Base-by-base conservation (phyloP, 2,797 vertebrate species). In the Psittacula derbiana region DNA sequence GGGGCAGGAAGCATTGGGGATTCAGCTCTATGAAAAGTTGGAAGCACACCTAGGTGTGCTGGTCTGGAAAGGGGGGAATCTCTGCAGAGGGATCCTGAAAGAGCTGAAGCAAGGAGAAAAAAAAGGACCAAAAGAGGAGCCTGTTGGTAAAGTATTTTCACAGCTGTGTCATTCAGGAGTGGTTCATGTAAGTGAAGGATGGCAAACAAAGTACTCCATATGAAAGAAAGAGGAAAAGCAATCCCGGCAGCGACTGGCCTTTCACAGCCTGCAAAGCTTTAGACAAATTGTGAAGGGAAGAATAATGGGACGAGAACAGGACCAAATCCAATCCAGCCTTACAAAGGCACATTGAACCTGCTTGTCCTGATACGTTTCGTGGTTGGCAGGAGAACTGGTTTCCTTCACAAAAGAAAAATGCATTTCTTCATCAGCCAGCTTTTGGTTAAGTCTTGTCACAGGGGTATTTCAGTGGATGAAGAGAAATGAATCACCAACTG, bases 261-360 rank as follows among this genome's bases (percentile, higher is more conserved):
- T 93, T 84, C 89, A 62, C 66, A 84, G 89, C 8, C 89, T 84
- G 74, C 69, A 64, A 55, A 90, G 79, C 89, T 92, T 72, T 44
- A 69, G 70, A 83, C 69, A 84, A 90, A 90, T 46, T 46, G 78
- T 55, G 78, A 87, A 86, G 86, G 79, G 44, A 84, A 90, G 82
- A 92, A 92, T 49, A 93, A 90, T 80, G 82, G 89, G 82, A 84
- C 92, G 89, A 80, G 81, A 95, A 92, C 75, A 81, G 92, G 82
- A 86, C 49, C 0, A 6, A 60, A 78, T 65, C 86, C 82, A 90
- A 81, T 64, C 79, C 65, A 69, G 82, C 8, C 38, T 87, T 52
- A 70, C 86, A 90, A 88, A 92, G 57, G 90, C 80, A 57, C 46
- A 61, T 52, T 78, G 83, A 92, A 88, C 80, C 83, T 60, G 41